Evolutionary conservation across 2,797 vertebrate genomes (phyloP), one percentile per base, ranked within the genome.

Genomic region (Ciconia nigra): DNA sequence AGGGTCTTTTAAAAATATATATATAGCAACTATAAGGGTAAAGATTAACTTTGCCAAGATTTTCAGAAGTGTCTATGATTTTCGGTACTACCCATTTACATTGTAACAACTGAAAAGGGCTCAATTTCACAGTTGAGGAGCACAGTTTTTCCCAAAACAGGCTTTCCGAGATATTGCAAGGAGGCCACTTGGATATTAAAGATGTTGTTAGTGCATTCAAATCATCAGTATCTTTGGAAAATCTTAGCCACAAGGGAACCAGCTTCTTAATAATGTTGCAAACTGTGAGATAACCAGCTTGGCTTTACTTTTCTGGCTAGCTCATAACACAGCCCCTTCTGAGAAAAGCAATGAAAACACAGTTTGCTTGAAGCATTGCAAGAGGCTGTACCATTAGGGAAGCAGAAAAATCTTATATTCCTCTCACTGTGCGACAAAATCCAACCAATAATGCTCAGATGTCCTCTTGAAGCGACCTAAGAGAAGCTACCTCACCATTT

Each of bases 231-330:
- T 95, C 79, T 88, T 83, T 76, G 83, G 85, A 94, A 93, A 92
- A 93, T 76, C 70, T 90, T 89, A 84, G 31, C 85, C 59, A 10
- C 84, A 58, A 72, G 77, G 80, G 77, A 96, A 79, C 17, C 10
- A 29, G 47, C 67, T 87, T 80, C 77, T 79, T 66, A 86, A 49
- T 55, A 72, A n/a, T 33, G 20, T 76, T 94, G 77, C 57, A 78
- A 87, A 70, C 55, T 73, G 47, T 94, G 95, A 94, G 90, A 96
- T 92, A 96, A 95, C 90, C 62, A 87, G 67, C 29, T 87, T 62
- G 83, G 81, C 92, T 79, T 90, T 73, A 49, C 42, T 93, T 79
- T 88, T 70, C 90, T 89, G 73, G 55, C 51, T 67, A 69, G 58
- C 10, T 95, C 49, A 13, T 69, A 61, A 46, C 12, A 44, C 76